These are phyloP conservation scores for Trissoscelio sp. DNA, from an alignment of 2,888 invertebrate genomes.

Conservation along the genomic window DNA sequence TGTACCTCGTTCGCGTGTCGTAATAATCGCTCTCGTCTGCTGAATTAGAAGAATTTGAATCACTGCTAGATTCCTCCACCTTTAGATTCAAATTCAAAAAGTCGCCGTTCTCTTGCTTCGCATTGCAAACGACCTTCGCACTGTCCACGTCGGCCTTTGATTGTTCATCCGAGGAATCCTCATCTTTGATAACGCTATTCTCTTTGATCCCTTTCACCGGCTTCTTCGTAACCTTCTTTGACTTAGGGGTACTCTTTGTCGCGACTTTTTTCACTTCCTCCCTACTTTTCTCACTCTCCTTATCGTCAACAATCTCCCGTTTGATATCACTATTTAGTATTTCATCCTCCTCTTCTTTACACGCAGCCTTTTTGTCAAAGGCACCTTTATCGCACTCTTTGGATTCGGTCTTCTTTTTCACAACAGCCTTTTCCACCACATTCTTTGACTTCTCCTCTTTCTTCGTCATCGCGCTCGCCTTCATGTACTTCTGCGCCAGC, in stretches of 20 bases:
- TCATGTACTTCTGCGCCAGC: conserved; percentile 76
- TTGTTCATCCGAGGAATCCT: conserved; percentile 74
- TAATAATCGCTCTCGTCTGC: conserved; percentile 82
- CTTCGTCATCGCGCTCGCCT: conserved; percentile 74
- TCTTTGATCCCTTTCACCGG: conserved; percentile 72
- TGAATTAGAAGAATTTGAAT: conserved; percentile 71
- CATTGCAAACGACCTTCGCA: conserved; percentile 64
- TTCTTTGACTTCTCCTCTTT: conserved; percentile 77
- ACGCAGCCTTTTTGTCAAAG: conserved; percentile 71
- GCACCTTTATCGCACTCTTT: conserved; percentile 75
- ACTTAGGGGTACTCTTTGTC: conserved; percentile 70
- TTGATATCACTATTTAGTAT: conserved; percentile 75
- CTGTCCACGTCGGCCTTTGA: conserved; percentile 72
- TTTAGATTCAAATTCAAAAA: conserved; percentile 74
- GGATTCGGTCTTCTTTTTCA: conserved; percentile 76
- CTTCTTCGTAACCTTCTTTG: conserved; percentile 75
- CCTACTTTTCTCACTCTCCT: conserved; percentile 68
- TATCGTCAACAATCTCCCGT: conserved; percentile 78
- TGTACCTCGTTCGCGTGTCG: conserved; percentile 81
- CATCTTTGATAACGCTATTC: conserved; percentile 71
- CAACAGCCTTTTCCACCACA: conserved; percentile 75
- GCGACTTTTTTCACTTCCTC: conserved; percentile 75
- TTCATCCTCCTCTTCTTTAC: conserved; percentile 71
- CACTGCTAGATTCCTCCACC: conserved; percentile 70
- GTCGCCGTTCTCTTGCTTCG: conserved; percentile 74